A percentile compares a stretch with the other conserved stretches of the same genome.
Evolutionary conservation across 1,140 invertebrate species (phyloP).

Genomic region (Saccostrea echinata): DNA sequence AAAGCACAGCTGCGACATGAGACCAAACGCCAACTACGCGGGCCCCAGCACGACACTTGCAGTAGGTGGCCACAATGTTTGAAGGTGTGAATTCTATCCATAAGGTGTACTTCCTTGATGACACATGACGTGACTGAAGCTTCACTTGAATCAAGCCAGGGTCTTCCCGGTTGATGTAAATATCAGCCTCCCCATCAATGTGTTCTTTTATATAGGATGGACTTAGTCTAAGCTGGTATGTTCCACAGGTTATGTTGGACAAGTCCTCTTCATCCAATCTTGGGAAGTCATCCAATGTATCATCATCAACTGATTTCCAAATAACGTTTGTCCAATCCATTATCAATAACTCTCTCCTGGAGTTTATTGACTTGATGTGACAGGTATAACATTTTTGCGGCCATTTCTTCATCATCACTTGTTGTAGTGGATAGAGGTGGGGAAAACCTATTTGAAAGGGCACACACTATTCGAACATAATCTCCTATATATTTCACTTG

Average conservation of each 20-base stretch:
- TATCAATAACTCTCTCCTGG: conserved; percentile 13
- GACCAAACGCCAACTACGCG: too few species aligned
- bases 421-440: conserved; percentile 13
- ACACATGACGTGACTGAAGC: conserved; percentile 41
- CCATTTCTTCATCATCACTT: conserved; percentile 34
- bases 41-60: too few species aligned
- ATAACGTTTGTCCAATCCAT: conserved; percentile 11
- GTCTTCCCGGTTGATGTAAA: conserved; percentile 45
- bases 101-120: conserved; percentile 34
- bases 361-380: conserved; percentile 19
- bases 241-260: too few species aligned
- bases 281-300: conserved; percentile 38
- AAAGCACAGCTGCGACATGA: too few species aligned
- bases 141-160: conserved; percentile 26
- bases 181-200: conserved; percentile 49
- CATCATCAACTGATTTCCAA: conserved; percentile 35
- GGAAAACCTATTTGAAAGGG: conserved; percentile 49
- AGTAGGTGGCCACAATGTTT: too few species aligned
- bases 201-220: conserved; percentile 50
- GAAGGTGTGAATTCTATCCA: conserved; percentile 41
- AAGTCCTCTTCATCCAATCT: conserved; percentile 40
- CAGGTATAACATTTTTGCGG: conserved; percentile 28
- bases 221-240: too few species aligned
- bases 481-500: conserved; percentile 54
- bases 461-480: conserved; percentile 54